These are phyloP conservation scores for Sinodicranocentrus sp. DNA, from an alignment of 2,888 invertebrate species.

Conservation along the genomic window DNA sequence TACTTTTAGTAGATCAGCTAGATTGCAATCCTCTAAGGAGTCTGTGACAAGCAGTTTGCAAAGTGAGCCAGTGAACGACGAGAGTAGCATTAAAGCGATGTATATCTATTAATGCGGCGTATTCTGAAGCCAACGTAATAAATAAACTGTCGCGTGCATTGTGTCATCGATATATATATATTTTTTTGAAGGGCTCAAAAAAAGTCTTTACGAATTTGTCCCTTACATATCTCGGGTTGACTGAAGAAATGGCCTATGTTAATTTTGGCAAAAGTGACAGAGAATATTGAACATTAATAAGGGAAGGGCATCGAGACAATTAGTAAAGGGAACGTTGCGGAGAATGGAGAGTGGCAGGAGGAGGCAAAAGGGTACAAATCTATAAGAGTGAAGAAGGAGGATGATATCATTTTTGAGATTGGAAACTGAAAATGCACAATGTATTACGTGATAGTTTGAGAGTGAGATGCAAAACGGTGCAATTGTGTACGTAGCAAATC, in stretches of 20 bases:
- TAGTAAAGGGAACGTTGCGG: constrained; percentile 41
- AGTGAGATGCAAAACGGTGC: background rate
- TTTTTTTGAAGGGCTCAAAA: constrained; percentile 56
- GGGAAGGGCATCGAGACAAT: constrained; percentile 60
- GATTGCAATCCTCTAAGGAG: constrained; percentile 37
- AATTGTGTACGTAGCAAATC: background rate
- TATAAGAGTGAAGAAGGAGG: no score
- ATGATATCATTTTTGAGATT: no score
- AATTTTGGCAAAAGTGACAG: constrained; percentile 44
- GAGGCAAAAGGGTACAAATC: background rate
- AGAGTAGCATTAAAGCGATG: background rate
- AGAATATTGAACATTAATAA: constrained; percentile 8
- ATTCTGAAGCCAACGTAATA: background rate
- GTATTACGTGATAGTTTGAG: background rate
- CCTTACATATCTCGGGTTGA: background rate
- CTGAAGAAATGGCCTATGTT: background rate
- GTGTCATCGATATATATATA: constrained; percentile 52
- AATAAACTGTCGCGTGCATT: constrained; percentile 17
- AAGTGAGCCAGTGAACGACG: constrained; percentile 5
- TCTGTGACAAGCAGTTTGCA: constrained; percentile 1
- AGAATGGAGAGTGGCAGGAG: constrained; percentile 25
- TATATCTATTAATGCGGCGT: background rate
- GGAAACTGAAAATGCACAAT: no score
- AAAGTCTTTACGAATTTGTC: constrained; percentile 7
- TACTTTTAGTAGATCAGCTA: constrained; percentile 52